phyloP scores from a whole-genome alignment of 2,113 vertebrate species.

The Hippocampus mohnikei region DNA sequence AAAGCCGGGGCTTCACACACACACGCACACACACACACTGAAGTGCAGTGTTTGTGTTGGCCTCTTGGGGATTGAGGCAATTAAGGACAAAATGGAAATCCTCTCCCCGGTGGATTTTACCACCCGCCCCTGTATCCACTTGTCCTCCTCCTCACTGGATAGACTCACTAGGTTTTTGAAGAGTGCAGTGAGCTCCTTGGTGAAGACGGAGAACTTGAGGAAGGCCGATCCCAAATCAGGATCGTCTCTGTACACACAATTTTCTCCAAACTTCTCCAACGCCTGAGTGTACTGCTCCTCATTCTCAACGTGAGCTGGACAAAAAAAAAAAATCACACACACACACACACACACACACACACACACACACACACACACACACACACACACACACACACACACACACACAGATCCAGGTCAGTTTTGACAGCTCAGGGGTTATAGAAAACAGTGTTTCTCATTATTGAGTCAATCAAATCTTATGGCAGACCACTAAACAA shows the following conservation, averaged over 20 bases:
- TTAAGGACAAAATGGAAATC: constrained; percentile 41
- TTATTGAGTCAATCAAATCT: constrained; percentile 12
- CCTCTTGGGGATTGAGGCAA: constrained; percentile 37
- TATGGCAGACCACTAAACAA: not conserved
- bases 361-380: constrained; percentile 2
- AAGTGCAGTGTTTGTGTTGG: constrained; percentile 7
- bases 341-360: not conserved
- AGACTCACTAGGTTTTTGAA: constrained; percentile 96
- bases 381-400: not conserved
- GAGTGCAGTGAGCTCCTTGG: constrained; percentile 96
- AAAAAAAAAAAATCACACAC: constrained; percentile 23
- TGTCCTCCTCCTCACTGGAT: not conserved
- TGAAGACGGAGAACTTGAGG: constrained; percentile 98
- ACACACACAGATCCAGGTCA: constrained; percentile 10
- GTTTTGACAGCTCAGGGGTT: not conserved
- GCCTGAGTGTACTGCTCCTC: constrained; percentile 98
- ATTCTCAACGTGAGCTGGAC: constrained; percentile 92
- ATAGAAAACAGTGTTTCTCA: constrained; percentile 7
- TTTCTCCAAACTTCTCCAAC: constrained; percentile 97
- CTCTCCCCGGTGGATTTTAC: constrained; percentile 15
- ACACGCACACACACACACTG: not conserved
- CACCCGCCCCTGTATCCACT: not conserved
- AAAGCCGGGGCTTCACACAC: constrained; percentile 29
- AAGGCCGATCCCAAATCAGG: constrained; percentile 96
- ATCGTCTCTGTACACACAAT: constrained; percentile 96